Evolutionary conservation across 2,888 invertebrate species (phyloP).

Genomic region (Acleris holmiana): DNA sequence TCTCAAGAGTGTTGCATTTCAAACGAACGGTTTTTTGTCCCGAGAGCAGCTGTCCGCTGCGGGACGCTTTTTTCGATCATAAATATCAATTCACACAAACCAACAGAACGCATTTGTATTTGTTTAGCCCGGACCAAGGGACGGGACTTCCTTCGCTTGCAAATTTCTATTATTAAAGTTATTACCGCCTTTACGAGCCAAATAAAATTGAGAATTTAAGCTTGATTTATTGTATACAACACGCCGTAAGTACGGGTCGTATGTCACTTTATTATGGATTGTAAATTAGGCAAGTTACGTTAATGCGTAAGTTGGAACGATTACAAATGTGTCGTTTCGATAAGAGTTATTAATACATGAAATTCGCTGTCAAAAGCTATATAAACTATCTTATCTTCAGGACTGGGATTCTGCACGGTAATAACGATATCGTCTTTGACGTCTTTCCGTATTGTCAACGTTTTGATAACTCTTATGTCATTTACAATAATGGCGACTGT

Average conservation of each 20-base stretch:
- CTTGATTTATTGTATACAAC: slow-evolving; percentile 29
- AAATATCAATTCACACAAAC: slow-evolving; percentile 81
- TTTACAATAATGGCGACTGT: too few relatives aligned
- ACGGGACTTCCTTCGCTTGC: slow-evolving; percentile 65
- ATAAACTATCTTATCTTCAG: too few relatives aligned
- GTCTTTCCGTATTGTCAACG: too few relatives aligned
- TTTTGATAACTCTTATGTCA: too few relatives aligned
- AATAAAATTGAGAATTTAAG: slow-evolving; percentile 35
- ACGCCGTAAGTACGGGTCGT: slow-evolving; percentile 19
- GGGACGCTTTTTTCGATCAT: slow-evolving; percentile 75
- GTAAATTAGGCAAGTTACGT: slow-evolving; percentile 34
- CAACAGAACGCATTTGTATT: slow-evolving; percentile 79
- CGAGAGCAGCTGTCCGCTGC: slow-evolving; percentile 67
- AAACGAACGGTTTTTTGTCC: slow-evolving; percentile 47
- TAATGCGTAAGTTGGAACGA: slow-evolving; percentile 13
- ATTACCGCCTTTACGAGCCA: slow-evolving; percentile 57
- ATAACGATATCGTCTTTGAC: too few relatives aligned
- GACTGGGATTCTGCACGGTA: too few relatives aligned
- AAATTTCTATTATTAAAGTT: slow-evolving; percentile 56
- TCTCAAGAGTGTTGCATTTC: slow-evolving; percentile 30
- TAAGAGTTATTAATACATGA: too few relatives aligned
- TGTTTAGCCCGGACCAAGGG: slow-evolving; percentile 66
- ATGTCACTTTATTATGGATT: slow-evolving; percentile 27
- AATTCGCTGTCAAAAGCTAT: too few relatives aligned
- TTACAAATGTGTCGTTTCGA: neutral